Conservation (phyloP, 1,140 invertebrate genomes). For the Prorops nasuta region DNA sequence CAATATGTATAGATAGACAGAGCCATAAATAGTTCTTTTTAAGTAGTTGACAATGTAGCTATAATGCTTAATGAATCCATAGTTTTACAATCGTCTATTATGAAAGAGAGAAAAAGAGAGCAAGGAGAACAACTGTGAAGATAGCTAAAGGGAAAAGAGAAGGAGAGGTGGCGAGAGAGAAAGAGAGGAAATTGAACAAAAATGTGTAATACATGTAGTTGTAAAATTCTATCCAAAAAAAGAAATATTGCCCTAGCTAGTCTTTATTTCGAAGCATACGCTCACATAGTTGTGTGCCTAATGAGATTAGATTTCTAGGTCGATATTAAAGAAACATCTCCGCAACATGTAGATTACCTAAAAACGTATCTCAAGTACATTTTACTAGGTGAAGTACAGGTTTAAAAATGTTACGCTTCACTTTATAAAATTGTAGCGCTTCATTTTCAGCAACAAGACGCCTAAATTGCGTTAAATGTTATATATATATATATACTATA, state of each 20-base stretch:
- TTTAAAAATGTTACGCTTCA: constrained; percentile 4
- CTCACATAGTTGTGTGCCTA: background rate
- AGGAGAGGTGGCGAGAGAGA: too few species aligned
- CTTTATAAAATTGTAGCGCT: too few species aligned
- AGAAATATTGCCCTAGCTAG: constrained; percentile 20
- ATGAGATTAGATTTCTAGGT: background rate
- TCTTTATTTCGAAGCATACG: constrained; percentile 8
- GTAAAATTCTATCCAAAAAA: constrained; percentile 32
- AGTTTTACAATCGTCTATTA: constrained; percentile 40
- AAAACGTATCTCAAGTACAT: background rate
- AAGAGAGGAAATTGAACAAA: constrained; percentile 34
- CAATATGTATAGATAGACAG: constrained; percentile 55
- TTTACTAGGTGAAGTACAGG: constrained; percentile 5
- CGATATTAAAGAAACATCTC: background rate
- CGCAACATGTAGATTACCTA: background rate
- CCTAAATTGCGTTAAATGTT: constrained; percentile 31
- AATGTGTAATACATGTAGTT: constrained; percentile 41
- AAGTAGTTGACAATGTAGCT: constrained; percentile 44
- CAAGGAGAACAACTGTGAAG: constrained; percentile 15
- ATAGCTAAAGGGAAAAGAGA: constrained; percentile 20
- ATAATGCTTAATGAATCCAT: constrained; percentile 40
- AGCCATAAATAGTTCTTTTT: constrained; percentile 45
- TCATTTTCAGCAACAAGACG: constrained; percentile 13
- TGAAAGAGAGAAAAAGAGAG: constrained; percentile 30
- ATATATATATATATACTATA: constrained; percentile 32